These are phyloP conservation scores for Euzetes globulus DNA, from an alignment of 2,888 invertebrate species.

Conservation along the genomic window DNA sequence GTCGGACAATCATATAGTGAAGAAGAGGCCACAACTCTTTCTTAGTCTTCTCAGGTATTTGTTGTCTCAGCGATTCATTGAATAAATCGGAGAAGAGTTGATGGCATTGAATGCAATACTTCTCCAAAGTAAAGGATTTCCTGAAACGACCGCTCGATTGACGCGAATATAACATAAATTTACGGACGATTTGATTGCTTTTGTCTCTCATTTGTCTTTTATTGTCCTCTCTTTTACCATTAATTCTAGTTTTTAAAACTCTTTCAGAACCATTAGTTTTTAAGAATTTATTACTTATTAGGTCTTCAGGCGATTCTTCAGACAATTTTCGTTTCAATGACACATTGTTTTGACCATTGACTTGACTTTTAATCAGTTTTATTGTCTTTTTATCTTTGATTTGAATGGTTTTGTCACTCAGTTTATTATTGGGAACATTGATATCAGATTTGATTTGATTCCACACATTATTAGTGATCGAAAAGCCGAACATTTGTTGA, in stretches of 20 bases:
- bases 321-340: background rate
- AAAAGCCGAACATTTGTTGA: background rate
- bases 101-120: background rate
- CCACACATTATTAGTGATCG: background rate
- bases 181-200: background rate
- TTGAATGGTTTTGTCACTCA: background rate
- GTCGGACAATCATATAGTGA: background rate
- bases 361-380: background rate
- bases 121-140: background rate
- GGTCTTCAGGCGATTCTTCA: background rate
- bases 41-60: background rate
- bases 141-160: background rate
- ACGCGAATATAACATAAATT: constrained; percentile 20
- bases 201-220: background rate
- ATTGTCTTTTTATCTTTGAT: background rate
- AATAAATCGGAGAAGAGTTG: background rate
- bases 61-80: background rate
- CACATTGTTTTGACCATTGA: background rate
- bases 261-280: background rate
- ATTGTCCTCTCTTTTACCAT: background rate
- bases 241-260: background rate
- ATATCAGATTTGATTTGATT: background rate
- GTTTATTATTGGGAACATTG: background rate
- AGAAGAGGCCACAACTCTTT: background rate
- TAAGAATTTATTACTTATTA: background rate